Base-by-base conservation (phyloP, 2,888 invertebrate species). In the Halictus ligatus region DNA sequence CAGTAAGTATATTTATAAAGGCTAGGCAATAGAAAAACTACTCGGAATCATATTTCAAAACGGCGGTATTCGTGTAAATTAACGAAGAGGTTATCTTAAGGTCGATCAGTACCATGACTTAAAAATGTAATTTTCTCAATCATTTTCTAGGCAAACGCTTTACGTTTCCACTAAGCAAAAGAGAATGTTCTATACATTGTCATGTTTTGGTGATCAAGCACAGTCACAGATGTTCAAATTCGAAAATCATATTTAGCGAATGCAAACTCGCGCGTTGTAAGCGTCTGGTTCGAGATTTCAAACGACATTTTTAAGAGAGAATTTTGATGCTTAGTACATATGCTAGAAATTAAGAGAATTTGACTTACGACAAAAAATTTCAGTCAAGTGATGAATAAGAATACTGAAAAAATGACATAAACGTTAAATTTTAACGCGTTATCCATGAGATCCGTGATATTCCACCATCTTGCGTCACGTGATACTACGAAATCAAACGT, bases 271-370 rank as follows among this genome's bases (percentile, higher is more conserved):
- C 91, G 89, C 89, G 81, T 84, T 88, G 79, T 73, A 75, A 84
- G 90, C 91, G 92, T 90, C 92, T 89, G 92, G 90, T 92, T 92
- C 91, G 90, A 92, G 89, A 89, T 90, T 91, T 79, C 80, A 80
- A 77, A 78, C 48, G 25, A 50, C 50, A 43, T 60, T 71, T 72
- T 6, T 58, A 81, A n/a, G 40, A 54, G 18, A 18, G 0, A 50
- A 76, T 18, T 25, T 0, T 40, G 29, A 75, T 35, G 13, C 21
- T 21, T 54, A 29, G 46, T 29, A 73, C 5, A 71, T 43, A 5
- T n/a, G 29, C 43, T 21, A 54, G n/a, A n/a, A 6, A 74, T 67
- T 10, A 21, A 43, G 58, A 48, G 13, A n/a, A 40, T 60, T 67
- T 71, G 75, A 88, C 89, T 86, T 82, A 89, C 88, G 35, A 64